Conservation (phyloP, 2,797 vertebrate genomes). For the Chaetodon trifasciatus region DNA sequence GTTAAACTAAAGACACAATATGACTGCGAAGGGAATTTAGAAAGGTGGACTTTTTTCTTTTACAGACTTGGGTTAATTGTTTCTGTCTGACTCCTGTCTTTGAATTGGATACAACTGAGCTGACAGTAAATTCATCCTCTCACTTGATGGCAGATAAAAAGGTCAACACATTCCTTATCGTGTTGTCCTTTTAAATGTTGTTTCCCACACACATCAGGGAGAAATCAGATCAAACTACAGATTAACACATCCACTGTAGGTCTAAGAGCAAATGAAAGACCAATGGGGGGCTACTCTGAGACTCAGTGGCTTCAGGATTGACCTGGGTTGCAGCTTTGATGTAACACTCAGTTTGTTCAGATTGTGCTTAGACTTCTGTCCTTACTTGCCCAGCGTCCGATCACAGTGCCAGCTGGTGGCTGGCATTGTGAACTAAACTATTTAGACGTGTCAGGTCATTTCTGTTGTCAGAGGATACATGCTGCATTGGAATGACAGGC, state of each 20-base stretch:
- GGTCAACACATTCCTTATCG: not conserved
- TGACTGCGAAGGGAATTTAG: not conserved
- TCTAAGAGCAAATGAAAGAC: not conserved
- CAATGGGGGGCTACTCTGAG: not conserved
- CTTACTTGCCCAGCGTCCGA: not conserved
- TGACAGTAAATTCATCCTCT: not conserved
- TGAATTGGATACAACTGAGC: not conserved
- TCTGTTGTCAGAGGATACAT: not conserved
- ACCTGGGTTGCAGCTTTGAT: not conserved
- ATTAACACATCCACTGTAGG: not conserved
- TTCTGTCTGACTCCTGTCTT: constrained; percentile 1
- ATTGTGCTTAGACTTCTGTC: not conserved
- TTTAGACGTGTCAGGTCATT: not conserved
- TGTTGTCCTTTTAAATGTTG: not conserved
- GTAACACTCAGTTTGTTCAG: not conserved
- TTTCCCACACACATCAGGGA: not conserved
- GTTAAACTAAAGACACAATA: not conserved
- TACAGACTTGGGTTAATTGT: not conserved
- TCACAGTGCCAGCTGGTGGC: not conserved
- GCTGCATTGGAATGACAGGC: constrained; percentile 7
- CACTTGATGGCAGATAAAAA: not conserved
- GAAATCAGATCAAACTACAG: not conserved
- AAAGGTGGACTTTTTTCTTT: not conserved
- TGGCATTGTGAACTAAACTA: not conserved
- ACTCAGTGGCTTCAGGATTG: not conserved